A percentile compares a stretch with the other conserved stretches of the same genome.
These are phyloP conservation scores for Polydrusus tereticollis DNA, from an alignment of 2,888 invertebrate species.

Conservation along the genomic window DNA sequence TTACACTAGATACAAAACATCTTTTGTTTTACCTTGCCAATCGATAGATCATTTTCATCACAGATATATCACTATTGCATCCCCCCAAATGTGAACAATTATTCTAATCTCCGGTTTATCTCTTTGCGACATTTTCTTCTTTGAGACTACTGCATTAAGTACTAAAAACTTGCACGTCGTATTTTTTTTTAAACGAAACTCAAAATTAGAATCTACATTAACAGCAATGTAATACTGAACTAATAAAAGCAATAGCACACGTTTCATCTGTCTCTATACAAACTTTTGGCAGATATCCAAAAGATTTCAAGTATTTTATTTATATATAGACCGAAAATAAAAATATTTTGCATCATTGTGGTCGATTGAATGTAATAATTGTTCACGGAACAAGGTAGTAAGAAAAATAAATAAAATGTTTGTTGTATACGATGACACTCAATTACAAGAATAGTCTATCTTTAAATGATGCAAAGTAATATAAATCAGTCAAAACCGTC, in stretches of 20 bases:
- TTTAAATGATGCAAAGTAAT: too few species aligned
- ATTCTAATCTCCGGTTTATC: conserved; percentile 76
- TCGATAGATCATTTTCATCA: conserved; percentile 51
- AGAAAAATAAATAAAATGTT: conserved; percentile 3
- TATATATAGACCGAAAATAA: conserved; percentile 35
- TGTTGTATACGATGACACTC: too few species aligned
- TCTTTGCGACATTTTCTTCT: conserved; percentile 73
- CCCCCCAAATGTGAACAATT: conserved; percentile 77
- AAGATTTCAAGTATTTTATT: not conserved
- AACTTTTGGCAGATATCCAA: conserved; percentile 33
- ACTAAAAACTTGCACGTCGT: not conserved
- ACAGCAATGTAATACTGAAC: not conserved
- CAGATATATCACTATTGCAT: conserved; percentile 76
- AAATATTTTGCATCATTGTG: not conserved
- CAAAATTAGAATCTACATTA: conserved; percentile 2
- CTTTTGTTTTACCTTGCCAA: conserved; percentile 39
- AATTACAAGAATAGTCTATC: too few species aligned
- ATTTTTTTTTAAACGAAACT: not conserved
- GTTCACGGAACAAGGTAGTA: not conserved
- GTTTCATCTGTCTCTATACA: too few species aligned
- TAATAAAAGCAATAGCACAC: too few species aligned
- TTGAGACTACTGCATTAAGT: not conserved
- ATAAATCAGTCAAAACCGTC: too few species aligned
- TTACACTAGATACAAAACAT: not conserved
- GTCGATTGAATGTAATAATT: conserved; percentile 9